phyloP scores from a whole-genome alignment of 2,113 vertebrate genomes.

The Cichladusa arquata region DNA sequence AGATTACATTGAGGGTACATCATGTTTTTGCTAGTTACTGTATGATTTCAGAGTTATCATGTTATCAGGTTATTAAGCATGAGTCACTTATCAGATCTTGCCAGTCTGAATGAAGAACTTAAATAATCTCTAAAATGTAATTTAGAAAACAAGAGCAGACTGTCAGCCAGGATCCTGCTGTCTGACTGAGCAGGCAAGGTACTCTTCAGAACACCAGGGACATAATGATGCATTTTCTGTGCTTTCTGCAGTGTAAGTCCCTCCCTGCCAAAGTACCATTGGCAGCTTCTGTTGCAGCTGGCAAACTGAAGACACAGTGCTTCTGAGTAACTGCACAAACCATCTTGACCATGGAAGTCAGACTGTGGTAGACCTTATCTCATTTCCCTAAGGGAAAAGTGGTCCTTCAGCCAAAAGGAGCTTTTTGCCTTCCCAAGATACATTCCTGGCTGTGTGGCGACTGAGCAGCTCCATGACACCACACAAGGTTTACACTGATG shows the following conservation, averaged over 20 bases:
- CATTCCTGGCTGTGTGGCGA: accelerated
- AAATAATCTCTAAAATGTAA: conserved; percentile 7
- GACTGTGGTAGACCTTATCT: neutral
- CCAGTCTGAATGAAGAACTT: conserved; percentile 9
- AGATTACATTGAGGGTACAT: neutral
- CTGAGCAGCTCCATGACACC: neutral
- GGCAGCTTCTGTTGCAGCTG: neutral
- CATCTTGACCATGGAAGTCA: neutral
- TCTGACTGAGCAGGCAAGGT: neutral
- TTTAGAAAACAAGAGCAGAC: neutral
- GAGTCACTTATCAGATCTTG: conserved; percentile 16
- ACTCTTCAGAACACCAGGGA: neutral
- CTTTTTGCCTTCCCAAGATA: neutral
- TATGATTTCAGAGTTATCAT: neutral
- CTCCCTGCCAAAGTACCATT: neutral
- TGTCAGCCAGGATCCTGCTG: neutral
- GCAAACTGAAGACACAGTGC: neutral
- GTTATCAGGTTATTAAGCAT: conserved; percentile 21
- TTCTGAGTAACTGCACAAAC: neutral
- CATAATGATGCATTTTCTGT: neutral
- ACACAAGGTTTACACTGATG: neutral
- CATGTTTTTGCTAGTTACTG: conserved; percentile 11
- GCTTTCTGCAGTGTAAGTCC: neutral
- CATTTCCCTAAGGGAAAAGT: neutral
- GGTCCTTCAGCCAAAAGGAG: neutral